Percentiles rank a stretch among this genome's conserved stretches.
These are phyloP conservation scores for Epizoanthus fatuus DNA, from an alignment of 92 coral and sea anemone species.

Conservation along the genomic window DNA sequence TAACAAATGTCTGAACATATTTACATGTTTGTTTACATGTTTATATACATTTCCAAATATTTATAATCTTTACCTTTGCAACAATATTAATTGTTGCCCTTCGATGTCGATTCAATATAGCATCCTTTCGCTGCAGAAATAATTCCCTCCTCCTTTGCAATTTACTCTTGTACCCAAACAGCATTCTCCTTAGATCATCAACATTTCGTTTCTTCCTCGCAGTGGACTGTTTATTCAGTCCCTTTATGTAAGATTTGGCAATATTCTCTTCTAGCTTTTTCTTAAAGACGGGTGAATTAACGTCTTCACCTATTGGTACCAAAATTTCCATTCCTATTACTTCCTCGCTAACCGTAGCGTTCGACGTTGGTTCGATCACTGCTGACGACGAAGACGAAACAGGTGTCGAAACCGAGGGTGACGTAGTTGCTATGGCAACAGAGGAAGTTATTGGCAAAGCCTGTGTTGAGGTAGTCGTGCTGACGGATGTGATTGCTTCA, in stretches of 20 bases:
- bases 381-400: not conserved
- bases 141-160: not conserved
- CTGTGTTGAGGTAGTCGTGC: not conserved
- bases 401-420: not conserved
- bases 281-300: slow-evolving; percentile 16
- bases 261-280: slow-evolving; percentile 30
- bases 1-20: no score
- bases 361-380: slow-evolving; percentile 4
- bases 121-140: not conserved
- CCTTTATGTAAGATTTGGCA: slow-evolving; percentile 3
- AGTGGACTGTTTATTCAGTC: slow-evolving; percentile 1
- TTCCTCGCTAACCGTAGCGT: not conserved
- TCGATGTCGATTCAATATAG: not conserved
- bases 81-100: slow-evolving; percentile 10
- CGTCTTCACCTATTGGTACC: slow-evolving; percentile 28
- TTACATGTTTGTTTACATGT: no score
- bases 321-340: slow-evolving; percentile 16
- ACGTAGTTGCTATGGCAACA: not conserved
- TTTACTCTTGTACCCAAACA: not conserved
- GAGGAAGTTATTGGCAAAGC: not conserved
- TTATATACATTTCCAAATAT: no score
- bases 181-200: slow-evolving; percentile 1
- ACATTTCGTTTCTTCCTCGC: slow-evolving; percentile 29
- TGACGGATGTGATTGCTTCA: not conserved
- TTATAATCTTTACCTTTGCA: slow-evolving; percentile 9